Percentiles rank a stretch among this genome's conserved stretches.
phyloP scores from a whole-genome alignment of 2,888 invertebrate genomes.

The Dicyrtoma fusca region DNA sequence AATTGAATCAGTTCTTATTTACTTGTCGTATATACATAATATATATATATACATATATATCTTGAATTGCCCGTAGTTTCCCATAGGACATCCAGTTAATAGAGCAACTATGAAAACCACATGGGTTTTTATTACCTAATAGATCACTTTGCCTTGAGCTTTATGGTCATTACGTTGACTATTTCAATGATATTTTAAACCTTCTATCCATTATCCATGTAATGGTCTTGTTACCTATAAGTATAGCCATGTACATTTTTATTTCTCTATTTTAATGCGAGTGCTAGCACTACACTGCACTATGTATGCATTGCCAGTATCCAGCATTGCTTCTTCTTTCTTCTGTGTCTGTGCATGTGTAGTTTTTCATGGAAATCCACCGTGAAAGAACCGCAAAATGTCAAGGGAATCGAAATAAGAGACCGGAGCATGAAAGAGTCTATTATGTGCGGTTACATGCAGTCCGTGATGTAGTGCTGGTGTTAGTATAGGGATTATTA shows the following conservation, averaged over 20 bases:
- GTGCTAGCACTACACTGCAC: not conserved
- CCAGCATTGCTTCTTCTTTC: not conserved
- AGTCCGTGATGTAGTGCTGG: no score
- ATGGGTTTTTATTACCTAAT: conserved; percentile 37
- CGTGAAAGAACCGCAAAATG: conserved; percentile 34
- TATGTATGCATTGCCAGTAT: not conserved
- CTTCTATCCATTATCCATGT: not conserved
- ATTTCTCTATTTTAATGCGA: no score
- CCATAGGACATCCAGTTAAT: not conserved
- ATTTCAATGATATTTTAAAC: conserved; percentile 15
- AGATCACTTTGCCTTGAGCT: conserved; percentile 29
- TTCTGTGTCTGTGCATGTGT: not conserved
- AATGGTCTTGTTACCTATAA: not conserved
- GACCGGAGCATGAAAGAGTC: not conserved
- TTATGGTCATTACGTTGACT: conserved; percentile 4
- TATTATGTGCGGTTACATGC: no score
- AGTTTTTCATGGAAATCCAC: conserved; percentile 19
- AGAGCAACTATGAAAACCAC: conserved; percentile 17
- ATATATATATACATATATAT: not conserved
- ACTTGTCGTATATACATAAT: not conserved
- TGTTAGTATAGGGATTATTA: no score
- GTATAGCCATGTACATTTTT: no score
- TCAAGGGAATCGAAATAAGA: conserved; percentile 23
- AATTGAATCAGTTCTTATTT: no score
- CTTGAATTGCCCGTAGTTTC: not conserved